Evolutionary conservation across 2,888 invertebrate species (phyloP), one percentile per base, ranked within the genome.

Genomic region (Stenodema calcarata): DNA sequence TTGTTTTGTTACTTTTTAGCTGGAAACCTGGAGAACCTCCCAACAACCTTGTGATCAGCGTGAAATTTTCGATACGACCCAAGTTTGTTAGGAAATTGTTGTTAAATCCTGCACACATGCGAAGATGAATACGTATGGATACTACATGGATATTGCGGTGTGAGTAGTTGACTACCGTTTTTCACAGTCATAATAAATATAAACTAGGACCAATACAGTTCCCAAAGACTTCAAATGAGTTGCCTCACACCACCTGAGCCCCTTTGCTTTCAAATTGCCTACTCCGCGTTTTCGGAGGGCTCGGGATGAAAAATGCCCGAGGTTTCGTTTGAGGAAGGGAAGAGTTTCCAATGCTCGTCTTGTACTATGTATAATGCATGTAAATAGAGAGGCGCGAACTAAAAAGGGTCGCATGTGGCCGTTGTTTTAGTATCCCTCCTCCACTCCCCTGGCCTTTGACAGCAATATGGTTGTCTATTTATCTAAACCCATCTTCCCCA

Each of bases 311-410:
- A 75, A 75, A 75, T 62, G 62, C 18, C 62, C 23, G 23, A 62
- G 41, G 41, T 16, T 41, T 14, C 16, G 30, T 30, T 35, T 18
- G 7, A 16, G 14, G 73, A 75, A 35, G 73, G 73, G 73, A 75
- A 75, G 41, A 75, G 0, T 79, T 47, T 79, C 79, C 14, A 42
- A 44, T 47, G 23, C 79, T 44, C 23, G 44, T 79, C 28, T 16
- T 18, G 47, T 79, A 47, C 69, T 70, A 83, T 83, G 70, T 83
- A 83, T 83, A 83, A 83, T 83, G 82, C 82, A 83, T 83, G 82
- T 83, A 83, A 70, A 70, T 69, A 83, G 30, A 30, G 54, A 30
- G 81, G 62, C 44, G 73, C 41, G 73, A 62, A 75, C 73, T n/a
- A 16, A 50, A 23, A 12, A 41, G 82, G 82, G 82, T 41, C 69